Conservation (phyloP, 2,888 invertebrate genomes). For the Drosophila parthenogenetica region DNA sequence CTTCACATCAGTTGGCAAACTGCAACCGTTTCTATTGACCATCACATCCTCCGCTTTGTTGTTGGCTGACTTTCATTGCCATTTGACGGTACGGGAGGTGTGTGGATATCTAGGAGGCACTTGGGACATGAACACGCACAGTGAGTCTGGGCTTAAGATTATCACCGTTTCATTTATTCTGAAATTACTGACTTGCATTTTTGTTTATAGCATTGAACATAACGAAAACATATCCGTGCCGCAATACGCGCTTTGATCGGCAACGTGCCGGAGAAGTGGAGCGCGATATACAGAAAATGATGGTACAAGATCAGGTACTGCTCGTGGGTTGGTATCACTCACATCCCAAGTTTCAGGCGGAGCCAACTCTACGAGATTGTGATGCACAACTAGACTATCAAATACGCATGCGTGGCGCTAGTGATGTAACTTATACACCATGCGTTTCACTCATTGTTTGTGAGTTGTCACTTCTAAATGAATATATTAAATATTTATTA, state of each 20-base stretch:
- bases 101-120: conserved; percentile 98
- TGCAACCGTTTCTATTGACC: conserved; percentile 96
- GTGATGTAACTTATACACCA: conserved; percentile 96
- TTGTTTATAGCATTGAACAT: conserved; percentile 90
- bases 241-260: conserved; percentile 92
- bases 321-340: conserved; percentile 98
- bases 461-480: conserved; percentile 86
- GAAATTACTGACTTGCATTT: background rate
- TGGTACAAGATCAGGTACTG: conserved; percentile 92
- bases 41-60: conserved; percentile 94
- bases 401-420: conserved; percentile 96
- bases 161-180: background rate
- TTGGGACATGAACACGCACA: conserved; percentile 97
- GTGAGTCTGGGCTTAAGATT: conserved; percentile 87
- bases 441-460: conserved; percentile 97
- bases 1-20: conserved; percentile 94
- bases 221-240: conserved; percentile 95
- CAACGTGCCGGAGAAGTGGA: conserved; percentile 92
- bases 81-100: conserved; percentile 96
- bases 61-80: conserved; percentile 96
- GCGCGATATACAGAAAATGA: conserved; percentile 92
- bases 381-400: conserved; percentile 97
- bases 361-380: conserved; percentile 94
- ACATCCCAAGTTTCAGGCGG: conserved; percentile 94
- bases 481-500: background rate